Base-by-base conservation (phyloP, 2,888 invertebrate species). In the Fragum whitleyi region DNA sequence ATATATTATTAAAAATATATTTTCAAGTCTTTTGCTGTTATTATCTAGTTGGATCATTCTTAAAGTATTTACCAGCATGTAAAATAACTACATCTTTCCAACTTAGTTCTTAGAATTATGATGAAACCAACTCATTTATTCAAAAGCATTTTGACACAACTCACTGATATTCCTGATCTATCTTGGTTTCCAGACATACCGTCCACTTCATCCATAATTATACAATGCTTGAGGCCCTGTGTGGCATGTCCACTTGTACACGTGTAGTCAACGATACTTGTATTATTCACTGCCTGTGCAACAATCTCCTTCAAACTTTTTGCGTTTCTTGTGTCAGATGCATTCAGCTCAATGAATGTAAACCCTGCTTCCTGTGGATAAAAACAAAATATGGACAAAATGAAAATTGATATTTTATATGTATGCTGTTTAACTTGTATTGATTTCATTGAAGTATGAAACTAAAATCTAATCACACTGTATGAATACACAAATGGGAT, bases 121-220 rank as follows among this genome's bases (percentile, higher is more conserved):
- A n/a, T n/a, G n/a, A n/a, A n/a, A n/a, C n/a, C n/a, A n/a, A n/a
- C n/a, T n/a, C n/a, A n/a, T n/a, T n/a, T n/a, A n/a, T n/a, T n/a
- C n/a, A n/a, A n/a, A n/a, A n/a, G n/a, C n/a, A n/a, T n/a, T n/a
- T n/a, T n/a, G n/a, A n/a, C n/a, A n/a, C n/a, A n/a, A 42, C 74
- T 73, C 74, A 93, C 93, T 88, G 92, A 97, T 70, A 99, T 96
- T 57, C 99, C 99, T 28, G 99, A 99, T 89, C 99, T 96, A 94
- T 99, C 99, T 94, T 99, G 98, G 93, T 99, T 99, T 2, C 99
- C 99, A 0, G 98, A 97, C 99, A 99, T 99, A 11, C 99, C 99
- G 92, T 99, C 99, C 0, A 99, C 99, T 95, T 99, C 99, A 92
- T 99, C 99, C 99, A 99, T 99, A n/a, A 99, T 95, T 9, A 99